Evolutionary conservation across 2,113 vertebrate species (phyloP).

Genomic region (Dromas ardeola): DNA sequence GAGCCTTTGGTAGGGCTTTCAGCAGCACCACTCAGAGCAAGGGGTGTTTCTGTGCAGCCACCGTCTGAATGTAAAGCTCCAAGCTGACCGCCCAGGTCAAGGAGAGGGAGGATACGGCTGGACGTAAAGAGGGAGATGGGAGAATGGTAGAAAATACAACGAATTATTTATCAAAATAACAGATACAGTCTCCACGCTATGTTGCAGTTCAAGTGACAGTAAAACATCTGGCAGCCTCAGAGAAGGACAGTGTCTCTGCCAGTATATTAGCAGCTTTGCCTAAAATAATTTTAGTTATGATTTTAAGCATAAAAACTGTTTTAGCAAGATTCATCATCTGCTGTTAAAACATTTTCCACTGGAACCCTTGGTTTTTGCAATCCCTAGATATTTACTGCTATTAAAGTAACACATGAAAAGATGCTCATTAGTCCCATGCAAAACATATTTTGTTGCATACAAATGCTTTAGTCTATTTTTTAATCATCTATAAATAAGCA

Average conservation of each 20-base stretch:
- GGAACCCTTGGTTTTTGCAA: neutral
- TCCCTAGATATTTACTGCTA: neutral
- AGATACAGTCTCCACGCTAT: neutral
- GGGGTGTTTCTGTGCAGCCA: neutral
- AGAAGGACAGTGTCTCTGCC: neutral
- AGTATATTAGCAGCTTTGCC: neutral
- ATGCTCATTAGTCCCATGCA: neutral
- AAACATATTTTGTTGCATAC: neutral
- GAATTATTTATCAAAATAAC: neutral
- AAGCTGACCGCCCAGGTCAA: neutral
- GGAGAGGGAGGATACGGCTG: neutral
- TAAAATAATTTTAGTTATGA: neutral
- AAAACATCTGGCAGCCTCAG: neutral
- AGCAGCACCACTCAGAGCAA: rapidly evolving
- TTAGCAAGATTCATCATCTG: neutral
- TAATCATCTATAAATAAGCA: neutral
- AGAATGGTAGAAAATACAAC: neutral
- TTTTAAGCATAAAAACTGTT: neutral
- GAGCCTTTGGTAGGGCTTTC: neutral
- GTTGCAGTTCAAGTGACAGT: neutral
- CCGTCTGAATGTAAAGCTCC: neutral
- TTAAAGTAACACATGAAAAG: neutral
- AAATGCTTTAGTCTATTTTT: neutral
- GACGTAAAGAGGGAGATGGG: neutral
- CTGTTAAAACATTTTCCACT: neutral